Evolutionary conservation across 2,113 vertebrate species (phyloP), one percentile per base, ranked within the genome.

Genomic region (mouse (Mus musculus)): DNA sequence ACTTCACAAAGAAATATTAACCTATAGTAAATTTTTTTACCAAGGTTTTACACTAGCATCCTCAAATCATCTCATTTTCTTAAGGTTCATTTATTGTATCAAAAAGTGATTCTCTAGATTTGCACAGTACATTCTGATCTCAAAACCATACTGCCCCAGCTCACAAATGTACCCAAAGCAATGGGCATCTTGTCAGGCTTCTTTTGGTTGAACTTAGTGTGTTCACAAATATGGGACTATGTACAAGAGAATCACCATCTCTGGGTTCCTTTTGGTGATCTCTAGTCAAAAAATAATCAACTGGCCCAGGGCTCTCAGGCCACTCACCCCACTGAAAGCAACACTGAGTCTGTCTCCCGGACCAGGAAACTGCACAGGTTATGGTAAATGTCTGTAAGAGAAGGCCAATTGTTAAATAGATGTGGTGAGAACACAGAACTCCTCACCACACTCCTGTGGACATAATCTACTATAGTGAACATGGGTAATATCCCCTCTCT

Each of bases 281-380:
- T 61, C 3, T 39, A 69, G 28, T 78, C 8, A 78, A 20, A 28
- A 49, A 36, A n/a, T 63, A 56, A 36, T 36, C 3, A 0, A 30
- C 24, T 49, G 16, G 73, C 19, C n/a, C 39, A 19, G 14, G 28
- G 36, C 1, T 81, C 78, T 81, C 36, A 39, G 54, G 36, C 33
- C 30, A 97, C 95, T 97, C 97, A 99, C 98, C 98, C 98, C 72
- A 99, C 98, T 46, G 98, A 98, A 65, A 99, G 96, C 54, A 99
- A 97, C 7, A 98, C 98, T 3, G 99, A 98, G 56, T 98, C 97
- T 0, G 98, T 98, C 94, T 98, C 97, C 93, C 42, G 94, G 92
- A 97, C 98, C 52, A 99, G 97, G 91, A 97, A 97, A 61, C 84
- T 95, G 87, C 99, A 99, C 90, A 98, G 36, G 71, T 90, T 91